Evolutionary conservation across 2,888 invertebrate genomes (phyloP).

Genomic region (Exocentrus adspersus): DNA sequence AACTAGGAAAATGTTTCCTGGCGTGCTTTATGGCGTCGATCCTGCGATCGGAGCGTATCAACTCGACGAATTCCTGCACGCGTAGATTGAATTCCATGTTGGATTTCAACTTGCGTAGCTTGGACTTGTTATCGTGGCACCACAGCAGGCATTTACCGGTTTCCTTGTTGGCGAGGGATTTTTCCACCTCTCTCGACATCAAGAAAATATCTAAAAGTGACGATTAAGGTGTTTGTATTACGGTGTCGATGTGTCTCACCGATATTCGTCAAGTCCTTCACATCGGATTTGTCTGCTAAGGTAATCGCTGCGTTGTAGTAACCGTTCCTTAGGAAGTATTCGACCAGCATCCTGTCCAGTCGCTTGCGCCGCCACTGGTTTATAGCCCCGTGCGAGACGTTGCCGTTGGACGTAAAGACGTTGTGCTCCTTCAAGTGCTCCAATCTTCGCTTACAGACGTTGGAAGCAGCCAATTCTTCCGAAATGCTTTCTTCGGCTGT

Average conservation of each 20-base stretch:
- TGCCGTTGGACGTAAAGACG: conserved; percentile 61
- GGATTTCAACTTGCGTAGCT: conserved; percentile 91
- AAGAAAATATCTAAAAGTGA: conserved; percentile 77
- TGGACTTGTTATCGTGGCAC: conserved; percentile 97
- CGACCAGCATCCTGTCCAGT: conserved; percentile 95
- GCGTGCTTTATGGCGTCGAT: conserved; percentile 96
- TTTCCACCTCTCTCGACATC: conserved; percentile 87
- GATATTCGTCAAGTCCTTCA: conserved; percentile 91
- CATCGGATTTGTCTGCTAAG: conserved; percentile 81
- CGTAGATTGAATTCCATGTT: conserved; percentile 95
- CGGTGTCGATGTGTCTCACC: conserved; percentile 65
- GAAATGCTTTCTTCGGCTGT: conserved; percentile 92
- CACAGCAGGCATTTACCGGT: conserved; percentile 90
- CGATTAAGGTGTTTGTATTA: neutral
- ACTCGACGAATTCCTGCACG: conserved; percentile 94
- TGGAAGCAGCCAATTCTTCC: conserved; percentile 91
- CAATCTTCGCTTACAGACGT: conserved; percentile 89
- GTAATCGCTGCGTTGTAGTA: conserved; percentile 94
- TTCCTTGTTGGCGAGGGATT: conserved; percentile 82
- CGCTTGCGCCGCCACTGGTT: conserved; percentile 87
- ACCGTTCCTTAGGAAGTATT: conserved; percentile 93
- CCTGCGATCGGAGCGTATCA: conserved; percentile 86
- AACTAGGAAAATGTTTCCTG: conserved; percentile 88
- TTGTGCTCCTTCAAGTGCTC: conserved; percentile 87
- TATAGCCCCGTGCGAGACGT: conserved; percentile 67